Base-by-base conservation (phyloP, 1,140 invertebrate genomes). In the Ericerus pela region DNA sequence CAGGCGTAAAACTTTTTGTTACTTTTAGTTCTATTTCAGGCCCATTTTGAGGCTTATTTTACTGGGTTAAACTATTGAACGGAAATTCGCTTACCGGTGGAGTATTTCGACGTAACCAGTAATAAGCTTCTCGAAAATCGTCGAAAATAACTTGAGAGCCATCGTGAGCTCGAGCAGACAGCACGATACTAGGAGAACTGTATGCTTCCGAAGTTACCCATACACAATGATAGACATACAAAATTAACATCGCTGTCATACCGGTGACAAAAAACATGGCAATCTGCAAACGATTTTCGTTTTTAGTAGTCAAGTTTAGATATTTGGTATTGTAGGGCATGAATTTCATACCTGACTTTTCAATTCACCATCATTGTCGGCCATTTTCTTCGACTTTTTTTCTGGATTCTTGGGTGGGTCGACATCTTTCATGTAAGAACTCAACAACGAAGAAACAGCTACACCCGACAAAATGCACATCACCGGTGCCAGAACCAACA, bases 181-280 rank as follows among this genome's bases (percentile, higher is more conserved):
- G 74, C 26, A 97, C 94, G 68, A 98, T 97, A 62, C 89, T 94
- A 1, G 95, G 95, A 60, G 89, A 94, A 61, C 90, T 95, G 75
- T 98, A 97, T 2, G 94, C 94, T 73, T 96, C 92, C 5, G 89
- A 92, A n/a, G 94, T 97, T 1, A 97, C 94, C 94, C 94, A 97
- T n/a, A 90, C 95, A 71, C 93, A 98, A 69, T 98, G 95, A 66
- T 92, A 79, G 43, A 90, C 92, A 69, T 97, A 97, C 16, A 87
- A 88, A 22, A 92, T 77, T 28, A 97, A 77, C 66, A 97, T 79
- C 27, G 85, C 73, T 28, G 83, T 85, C 69, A 96, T 82, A 56
- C 96, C 75, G 14, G 76, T 73, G 20, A 96, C 81, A 72, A 96
- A 95, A 38, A 83, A 71, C 29, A 81, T 80, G 5, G 92, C 88